Base-by-base conservation (phyloP, 2,113 vertebrate species). In the Myrmecobius fasciatus region DNA sequence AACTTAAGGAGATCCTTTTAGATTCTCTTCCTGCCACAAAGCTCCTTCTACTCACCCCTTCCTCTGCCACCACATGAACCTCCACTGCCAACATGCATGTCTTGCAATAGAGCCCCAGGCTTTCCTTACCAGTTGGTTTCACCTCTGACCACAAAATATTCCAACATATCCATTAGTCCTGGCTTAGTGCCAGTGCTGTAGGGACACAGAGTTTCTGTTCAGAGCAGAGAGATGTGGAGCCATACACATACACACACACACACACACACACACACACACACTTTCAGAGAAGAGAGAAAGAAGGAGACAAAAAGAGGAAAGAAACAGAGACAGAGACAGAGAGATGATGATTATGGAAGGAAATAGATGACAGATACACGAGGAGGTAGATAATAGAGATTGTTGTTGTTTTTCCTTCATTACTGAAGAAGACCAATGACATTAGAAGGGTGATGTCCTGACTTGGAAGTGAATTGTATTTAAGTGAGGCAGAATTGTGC, bases 181-280 rank as follows among this genome's bases (percentile, higher is more conserved):
- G 91, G 96, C 96, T 93, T 93, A 95, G 93, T 56, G 90, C 89
- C 88, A 36, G 89, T 6, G 0, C 89, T 56, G 48, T 94, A 92
- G 93, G 53, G 97, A 97, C 96, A 96, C 95, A 97, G 94, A 89
- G 95, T 89, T 83, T 91, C 94, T 95, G 96, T 97, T 97, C 92
- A 95, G 6, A 95, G 47, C 94, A 83, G 2, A n/a, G n/a, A n/a
- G n/a, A n/a, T n/a, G n/a, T n/a, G n/a, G n/a, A n/a, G n/a, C n/a
- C n/a, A n/a, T n/a, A n/a, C n/a, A n/a, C n/a, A n/a, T n/a, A n/a
- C 26, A 36, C 10, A 60, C 26, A 36, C 56, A 60, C 10, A n/a
- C 28, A 36, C 31, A 36, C 60, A 31, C 53, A 54, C 53, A 54
- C 53, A 26, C 28, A 31, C 54, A 31, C 54, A 67, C 60, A 67